Evolutionary conservation across 2,113 vertebrate genomes (phyloP), one percentile per base, ranked within the genome.

Genomic region (Nestor notabilis): DNA sequence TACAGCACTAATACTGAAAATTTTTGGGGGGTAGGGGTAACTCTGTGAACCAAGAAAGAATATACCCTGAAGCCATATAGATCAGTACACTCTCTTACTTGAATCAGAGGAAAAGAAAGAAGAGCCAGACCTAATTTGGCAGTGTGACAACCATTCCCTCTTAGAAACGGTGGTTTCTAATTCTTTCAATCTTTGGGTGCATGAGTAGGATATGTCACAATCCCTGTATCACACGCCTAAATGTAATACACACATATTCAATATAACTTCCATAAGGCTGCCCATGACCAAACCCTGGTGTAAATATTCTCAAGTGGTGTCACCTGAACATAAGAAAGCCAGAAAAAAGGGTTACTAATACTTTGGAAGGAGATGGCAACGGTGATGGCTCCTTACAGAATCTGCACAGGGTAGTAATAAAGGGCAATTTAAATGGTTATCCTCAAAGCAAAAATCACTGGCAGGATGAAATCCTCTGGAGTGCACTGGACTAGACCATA

Each of bases 1-100:
- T 49, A 87, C 28, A 65, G 28, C 43, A 46, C 37, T 66, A 70
- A 77, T 33, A 66, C 5, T 58, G 58, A 82, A 92, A 93, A 81
- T 39, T 7, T 50, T n/a, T n/a, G n/a, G 19, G 9, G 4, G 0
- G 3, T 7, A n/a, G 20, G 20, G 4, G 20, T 28, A 83, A 55
- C 55, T 80, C 50, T 65, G 24, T n/a, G 49, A 77, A 65, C 25
- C 17, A 58, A 70, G n/a, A 74, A 9, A 90, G 13, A 80, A 52
- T 28, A 47, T 24, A 52, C 29, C 29, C 24, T 35, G 43, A 23
- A 81, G 55, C 4, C 5, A 71, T 20, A 43, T 0, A 81, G 43
- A 70, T 27, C 64, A 84, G 64, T 19, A 28, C 47, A 25, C 19
- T 41, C 28, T 74, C 69, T 43, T 84, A 39, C 16, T 66, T 66